Conservation (phyloP, 1,140 invertebrate genomes). For the Macrostomum lignano region DNA sequence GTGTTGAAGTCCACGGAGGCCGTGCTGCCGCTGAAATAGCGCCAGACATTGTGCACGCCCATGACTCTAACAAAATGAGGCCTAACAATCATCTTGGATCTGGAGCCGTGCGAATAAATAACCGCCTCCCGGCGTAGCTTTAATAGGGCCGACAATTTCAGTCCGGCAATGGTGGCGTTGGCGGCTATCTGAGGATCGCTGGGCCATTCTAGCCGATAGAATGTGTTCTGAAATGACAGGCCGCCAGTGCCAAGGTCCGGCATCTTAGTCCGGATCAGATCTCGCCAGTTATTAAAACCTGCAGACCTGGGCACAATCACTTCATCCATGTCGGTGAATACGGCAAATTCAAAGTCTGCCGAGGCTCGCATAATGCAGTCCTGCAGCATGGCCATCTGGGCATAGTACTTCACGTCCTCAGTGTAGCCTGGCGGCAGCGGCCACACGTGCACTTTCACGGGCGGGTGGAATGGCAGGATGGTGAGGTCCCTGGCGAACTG, state of each 20-base stretch:
- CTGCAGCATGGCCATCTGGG: conserved; percentile 18
- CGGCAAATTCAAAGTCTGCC: conserved; percentile 13
- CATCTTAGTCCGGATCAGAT: conserved; percentile 8
- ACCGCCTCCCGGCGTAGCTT: conserved; percentile 2
- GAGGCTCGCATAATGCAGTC: conserved; percentile 22
- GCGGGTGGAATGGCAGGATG: conserved; percentile 51
- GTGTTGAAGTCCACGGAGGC: not conserved
- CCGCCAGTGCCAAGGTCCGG: not conserved
- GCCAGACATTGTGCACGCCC: conserved; percentile 6
- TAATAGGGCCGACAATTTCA: conserved; percentile 3
- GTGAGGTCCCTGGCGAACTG: too few relatives aligned
- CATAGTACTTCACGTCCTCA: conserved; percentile 46
- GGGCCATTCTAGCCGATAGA: conserved; percentile 59
- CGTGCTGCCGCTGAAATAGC: not conserved
- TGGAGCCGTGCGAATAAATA: not conserved
- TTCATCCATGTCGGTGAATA: conserved; percentile 24
- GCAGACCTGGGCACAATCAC: conserved; percentile 23
- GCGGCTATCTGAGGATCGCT: conserved; percentile 31
- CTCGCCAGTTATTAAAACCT: conserved; percentile 9
- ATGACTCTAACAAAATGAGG: not conserved
- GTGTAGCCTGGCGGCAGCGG: conserved; percentile 25
- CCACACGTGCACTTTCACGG: conserved; percentile 32
- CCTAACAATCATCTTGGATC: conserved; percentile 6
- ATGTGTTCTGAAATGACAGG: conserved; percentile 49
- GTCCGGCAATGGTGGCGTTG: conserved; percentile 1